phyloP scores from a whole-genome alignment of 2,797 vertebrate genomes.

The Molossus alvarezi region DNA sequence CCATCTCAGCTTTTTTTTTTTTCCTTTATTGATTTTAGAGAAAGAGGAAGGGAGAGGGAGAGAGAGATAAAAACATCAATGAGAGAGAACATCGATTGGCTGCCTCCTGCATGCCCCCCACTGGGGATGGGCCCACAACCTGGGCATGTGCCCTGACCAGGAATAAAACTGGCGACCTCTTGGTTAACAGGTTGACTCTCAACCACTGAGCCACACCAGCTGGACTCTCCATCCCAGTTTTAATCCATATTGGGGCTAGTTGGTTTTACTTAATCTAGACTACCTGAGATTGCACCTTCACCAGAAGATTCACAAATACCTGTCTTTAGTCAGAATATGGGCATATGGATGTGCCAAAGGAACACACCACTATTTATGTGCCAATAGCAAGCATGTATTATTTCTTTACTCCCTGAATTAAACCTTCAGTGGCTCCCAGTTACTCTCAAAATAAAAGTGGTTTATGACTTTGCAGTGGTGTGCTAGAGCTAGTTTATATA shows the following conservation, averaged over 20 bases:
- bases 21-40: too few species aligned
- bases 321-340: background rate
- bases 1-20: background rate
- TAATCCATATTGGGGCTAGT: background rate
- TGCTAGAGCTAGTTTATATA: background rate
- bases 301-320: background rate
- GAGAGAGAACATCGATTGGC: too few species aligned
- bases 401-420: background rate
- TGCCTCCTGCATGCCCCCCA: too few species aligned
- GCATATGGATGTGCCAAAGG: background rate
- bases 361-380: background rate
- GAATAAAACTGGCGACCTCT: too few species aligned
- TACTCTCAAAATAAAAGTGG: background rate
- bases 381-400: background rate
- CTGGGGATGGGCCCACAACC: too few species aligned
- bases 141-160: too few species aligned
- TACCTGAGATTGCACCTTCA: background rate
- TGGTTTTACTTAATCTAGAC: background rate
- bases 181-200: too few species aligned
- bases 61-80: too few species aligned
- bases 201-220: too few species aligned
- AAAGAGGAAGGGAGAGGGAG: too few species aligned
- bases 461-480: background rate
- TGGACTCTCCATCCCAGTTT: background rate
- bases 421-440: background rate